A percentile compares a stretch with the other conserved stretches of the same genome.
Conservation (phyloP, 2,113 vertebrate genomes). For the Zeus faber region DNA sequence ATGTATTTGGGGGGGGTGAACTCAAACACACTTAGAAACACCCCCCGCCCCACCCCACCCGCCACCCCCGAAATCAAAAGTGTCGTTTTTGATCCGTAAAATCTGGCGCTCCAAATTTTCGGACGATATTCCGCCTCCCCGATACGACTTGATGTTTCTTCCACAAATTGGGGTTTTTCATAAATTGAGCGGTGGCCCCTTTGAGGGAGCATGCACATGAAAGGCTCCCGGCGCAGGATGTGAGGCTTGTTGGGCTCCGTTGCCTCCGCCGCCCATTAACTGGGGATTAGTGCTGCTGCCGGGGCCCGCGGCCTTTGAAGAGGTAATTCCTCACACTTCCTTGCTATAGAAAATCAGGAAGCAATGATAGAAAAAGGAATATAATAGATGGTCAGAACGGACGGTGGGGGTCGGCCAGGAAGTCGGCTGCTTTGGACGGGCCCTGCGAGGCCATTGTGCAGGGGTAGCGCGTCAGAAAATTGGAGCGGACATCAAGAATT, state of each 20-base stretch:
- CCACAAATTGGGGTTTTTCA: slow-evolving; percentile 21
- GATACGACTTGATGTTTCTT: slow-evolving; percentile 2
- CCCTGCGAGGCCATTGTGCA: slow-evolving; percentile 42
- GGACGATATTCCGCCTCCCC: too few species aligned
- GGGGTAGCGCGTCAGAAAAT: slow-evolving; percentile 33
- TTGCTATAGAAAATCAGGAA: slow-evolving; percentile 65
- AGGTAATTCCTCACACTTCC: slow-evolving; percentile 62
- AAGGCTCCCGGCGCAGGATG: slow-evolving; percentile 49
- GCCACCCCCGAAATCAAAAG: too few species aligned
- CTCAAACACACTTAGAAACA: too few species aligned
- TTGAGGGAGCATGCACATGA: slow-evolving; percentile 26
- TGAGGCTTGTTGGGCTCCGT: slow-evolving; percentile 57
- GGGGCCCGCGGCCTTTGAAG: slow-evolving; percentile 64
- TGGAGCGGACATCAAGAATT: slow-evolving; percentile 31
- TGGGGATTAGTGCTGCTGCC: slow-evolving; percentile 72
- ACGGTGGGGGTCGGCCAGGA: slow-evolving; percentile 48
- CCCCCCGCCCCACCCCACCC: too few species aligned
- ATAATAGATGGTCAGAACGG: too few species aligned
- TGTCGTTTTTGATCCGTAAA: neutral
- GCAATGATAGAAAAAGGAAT: slow-evolving; percentile 57
- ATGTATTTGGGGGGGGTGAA: too few species aligned
- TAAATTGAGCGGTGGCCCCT: slow-evolving; percentile 45
- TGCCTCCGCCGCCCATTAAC: slow-evolving; percentile 67
- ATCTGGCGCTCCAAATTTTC: neutral
- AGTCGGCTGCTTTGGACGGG: slow-evolving; percentile 33